A percentile compares a stretch with the other conserved stretches of the same genome.
Conservation (phyloP, 2,797 vertebrate genomes). For the Nannoperca obscura region DNA sequence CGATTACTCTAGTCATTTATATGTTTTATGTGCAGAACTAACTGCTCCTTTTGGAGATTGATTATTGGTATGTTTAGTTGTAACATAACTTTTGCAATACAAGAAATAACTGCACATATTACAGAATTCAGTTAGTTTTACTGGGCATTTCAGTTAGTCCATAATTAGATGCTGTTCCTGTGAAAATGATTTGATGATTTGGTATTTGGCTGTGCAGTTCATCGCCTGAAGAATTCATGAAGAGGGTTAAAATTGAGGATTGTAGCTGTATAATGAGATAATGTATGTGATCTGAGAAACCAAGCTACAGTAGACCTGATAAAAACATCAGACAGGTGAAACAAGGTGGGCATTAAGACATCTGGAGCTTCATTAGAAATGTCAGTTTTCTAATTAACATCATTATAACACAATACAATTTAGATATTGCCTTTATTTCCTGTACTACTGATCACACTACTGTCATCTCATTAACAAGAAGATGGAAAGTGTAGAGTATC, state of each 20-base stretch:
- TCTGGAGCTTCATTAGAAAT: background rate
- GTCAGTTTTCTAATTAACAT: background rate
- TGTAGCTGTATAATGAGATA: background rate
- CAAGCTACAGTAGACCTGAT: background rate
- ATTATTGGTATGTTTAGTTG: background rate
- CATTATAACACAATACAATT: background rate
- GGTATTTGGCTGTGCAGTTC: background rate
- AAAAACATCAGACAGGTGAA: background rate
- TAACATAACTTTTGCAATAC: background rate
- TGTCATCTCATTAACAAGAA: background rate
- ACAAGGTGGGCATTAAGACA: background rate
- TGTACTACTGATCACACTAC: background rate
- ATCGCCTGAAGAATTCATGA: background rate
- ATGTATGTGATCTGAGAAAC: background rate
- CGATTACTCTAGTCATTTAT: background rate
- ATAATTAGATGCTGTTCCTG: background rate
- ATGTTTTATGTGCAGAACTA: background rate
- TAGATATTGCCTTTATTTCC: background rate
- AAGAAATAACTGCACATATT: background rate
- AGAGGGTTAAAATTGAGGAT: background rate
- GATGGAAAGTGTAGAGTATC: background rate
- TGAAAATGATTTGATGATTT: background rate
- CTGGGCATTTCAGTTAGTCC: background rate
- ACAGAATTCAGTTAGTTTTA: background rate
- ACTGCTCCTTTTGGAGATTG: background rate